phyloP scores from a whole-genome alignment of 2,113 vertebrate genomes.

The Cariama cristata region DNA sequence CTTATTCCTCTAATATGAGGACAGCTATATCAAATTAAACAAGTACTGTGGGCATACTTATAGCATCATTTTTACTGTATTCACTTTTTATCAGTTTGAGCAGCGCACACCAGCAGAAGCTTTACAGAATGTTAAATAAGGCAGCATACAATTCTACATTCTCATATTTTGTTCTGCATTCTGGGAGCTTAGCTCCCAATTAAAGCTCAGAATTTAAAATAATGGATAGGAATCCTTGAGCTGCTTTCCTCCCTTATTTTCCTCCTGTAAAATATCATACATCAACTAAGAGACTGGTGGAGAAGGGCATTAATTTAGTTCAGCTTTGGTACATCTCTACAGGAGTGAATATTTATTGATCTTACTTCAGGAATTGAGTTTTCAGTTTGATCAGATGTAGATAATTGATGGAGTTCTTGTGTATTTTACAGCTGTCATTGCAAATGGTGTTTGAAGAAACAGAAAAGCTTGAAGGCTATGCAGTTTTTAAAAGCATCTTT shows the following conservation, averaged over 20 bases:
- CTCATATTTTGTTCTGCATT: neutral
- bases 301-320: neutral
- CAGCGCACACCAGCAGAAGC: neutral
- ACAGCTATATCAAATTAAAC: neutral
- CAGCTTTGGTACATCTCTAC: neutral
- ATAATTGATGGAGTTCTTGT: neutral
- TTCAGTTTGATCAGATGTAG: neutral
- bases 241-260: neutral
- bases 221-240: neutral
- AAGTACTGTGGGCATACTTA: neutral
- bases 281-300: neutral
- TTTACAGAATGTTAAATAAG: neutral
- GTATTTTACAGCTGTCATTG: conserved; percentile 69
- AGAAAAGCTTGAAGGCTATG: conserved; percentile 61
- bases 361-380: neutral
- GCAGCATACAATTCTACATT: neutral
- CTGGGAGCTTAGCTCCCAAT: neutral
- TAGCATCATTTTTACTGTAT: neutral
- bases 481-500: conserved; percentile 58
- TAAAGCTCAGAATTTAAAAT: neutral
- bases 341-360: neutral
- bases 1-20: neutral
- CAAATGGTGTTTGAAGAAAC: conserved; percentile 57
- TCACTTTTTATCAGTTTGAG: neutral
- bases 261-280: neutral